Base-by-base conservation (phyloP, 2,888 invertebrate genomes). In the Zootermopsis nevadensis region DNA sequence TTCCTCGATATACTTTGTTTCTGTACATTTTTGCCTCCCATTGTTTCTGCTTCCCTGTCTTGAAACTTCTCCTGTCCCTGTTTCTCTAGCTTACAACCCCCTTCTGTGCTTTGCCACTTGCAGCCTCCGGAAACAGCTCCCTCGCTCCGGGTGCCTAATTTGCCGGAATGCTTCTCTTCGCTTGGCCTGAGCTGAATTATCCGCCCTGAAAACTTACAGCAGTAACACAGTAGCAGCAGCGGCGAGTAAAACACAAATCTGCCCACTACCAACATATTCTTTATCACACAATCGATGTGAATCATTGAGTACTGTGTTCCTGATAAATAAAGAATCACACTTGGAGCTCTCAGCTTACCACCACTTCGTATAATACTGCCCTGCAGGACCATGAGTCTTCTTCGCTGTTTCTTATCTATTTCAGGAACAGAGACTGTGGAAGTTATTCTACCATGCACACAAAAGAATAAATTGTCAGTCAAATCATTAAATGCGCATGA, bases 131-230 rank as follows among this genome's bases (percentile, higher is more conserved):
- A 82, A 84, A 82, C 77, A 55, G 84, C 83, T 55, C 80, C 82
- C 83, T 79, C 83, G 82, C 84, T 82, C 83, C 83, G 82, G 83
- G 82, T 85, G 85, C 83, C 85, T 85, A 85, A 85, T 85, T 85
- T 85, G 85, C 85, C 84, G 85, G 85, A 85, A 85, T 84, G 85
- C 84, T 85, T 84, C 84, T 77, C 83, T 76, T 38, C 74, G 79
- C 83, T 83, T 72, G 60, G 82, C 35, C 82, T 76, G 76, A 76
- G 82, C 77, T 77, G 82, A 82, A 66, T 83, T 80, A 83, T 83
- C 80, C 76, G n/a, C 79, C 53, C 77, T 69, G 82, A 83, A 79
- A 77, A 77, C 79, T 77, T 74, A 35, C 33, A 35, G 33, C 38
- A 38, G 22, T 74, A 74, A 42, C 38, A 38, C 38, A n/a, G 74